Conservation (phyloP, 2,113 vertebrate genomes). For the Macaca mulatta region DNA sequence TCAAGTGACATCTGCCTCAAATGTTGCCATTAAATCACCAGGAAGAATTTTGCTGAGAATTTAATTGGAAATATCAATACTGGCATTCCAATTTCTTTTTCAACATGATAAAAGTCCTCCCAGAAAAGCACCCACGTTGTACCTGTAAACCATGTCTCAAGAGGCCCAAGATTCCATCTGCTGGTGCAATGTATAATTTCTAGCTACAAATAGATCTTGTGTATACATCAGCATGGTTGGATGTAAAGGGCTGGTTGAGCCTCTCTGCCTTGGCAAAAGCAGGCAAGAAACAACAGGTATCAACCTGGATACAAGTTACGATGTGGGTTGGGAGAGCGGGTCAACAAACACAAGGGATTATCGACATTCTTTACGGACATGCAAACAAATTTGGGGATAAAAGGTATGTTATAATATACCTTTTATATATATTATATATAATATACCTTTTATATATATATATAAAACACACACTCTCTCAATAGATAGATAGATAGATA, state of each 20-base stretch:
- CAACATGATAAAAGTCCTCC: background rate
- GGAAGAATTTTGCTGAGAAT: slow-evolving; percentile 45
- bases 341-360: background rate
- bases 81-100: background rate
- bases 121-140: background rate
- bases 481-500: no score
- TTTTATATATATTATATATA: background rate
- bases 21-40: slow-evolving; percentile 18
- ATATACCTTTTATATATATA: no score
- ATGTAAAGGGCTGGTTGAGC: background rate
- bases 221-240: background rate
- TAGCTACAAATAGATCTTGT: background rate
- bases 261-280: background rate
- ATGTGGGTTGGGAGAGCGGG: fast-evolving
- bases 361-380: background rate
- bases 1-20: slow-evolving; percentile 39
- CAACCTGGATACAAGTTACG: background rate
- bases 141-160: background rate
- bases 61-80: slow-evolving; percentile 36
- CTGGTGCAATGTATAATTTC: background rate
- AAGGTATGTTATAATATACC: background rate
- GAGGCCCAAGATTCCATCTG: background rate
- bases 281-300: background rate
- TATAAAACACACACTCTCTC: no score
- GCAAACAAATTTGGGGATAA: background rate